Evolutionary conservation across 2,888 invertebrate species (phyloP), one percentile per base, ranked within the genome.

Genomic region (Oxyteleia sp.): DNA sequence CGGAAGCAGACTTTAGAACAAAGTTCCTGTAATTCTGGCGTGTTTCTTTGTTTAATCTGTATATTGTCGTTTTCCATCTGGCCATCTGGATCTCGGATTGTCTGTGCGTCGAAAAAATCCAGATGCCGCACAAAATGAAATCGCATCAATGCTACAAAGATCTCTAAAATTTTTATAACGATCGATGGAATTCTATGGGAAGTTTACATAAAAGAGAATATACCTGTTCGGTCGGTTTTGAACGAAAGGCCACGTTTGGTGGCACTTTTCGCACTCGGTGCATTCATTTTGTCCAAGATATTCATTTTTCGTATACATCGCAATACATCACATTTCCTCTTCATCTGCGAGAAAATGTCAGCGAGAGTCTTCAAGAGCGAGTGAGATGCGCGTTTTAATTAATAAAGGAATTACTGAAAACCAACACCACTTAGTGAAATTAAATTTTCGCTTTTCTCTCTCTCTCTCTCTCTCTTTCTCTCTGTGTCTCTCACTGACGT

Each of bases 391-490:
- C 5, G 41, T 41, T 41, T 59, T 26, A 59, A 59, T 59, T 43
- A 59, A 26, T 26, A 26, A 59, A 59, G 26, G 35, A 43, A 43
- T 15, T 7, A 16, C 15, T 57, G 20, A 59, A 59, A 59, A 59
- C 7, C 26, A 10, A 26, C 41, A 1, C 11, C 35, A 64, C 47
- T 49, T 64, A 63, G 29, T n/a, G 32, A 47, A 63, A 47, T 45
- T 8, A 32, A 63, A 47, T 63, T 63, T 32, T 15, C 23, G 61
- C 32, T 32, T 41, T 49, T 11, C 20, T 23, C 18, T 5, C 16
- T 18, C 18, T 23, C 13, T 32, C 16, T 41, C 23, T 11, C 20
- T 23, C 18, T 5, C 16, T 18, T 13, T 23, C 13, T 41, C 32
- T 32, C 32, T 32, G 8, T 32, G 5, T 32, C 32, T 4, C 32